phyloP scores from a whole-genome alignment of 2,113 vertebrate genomes.

The Menura novaehollandiae region DNA sequence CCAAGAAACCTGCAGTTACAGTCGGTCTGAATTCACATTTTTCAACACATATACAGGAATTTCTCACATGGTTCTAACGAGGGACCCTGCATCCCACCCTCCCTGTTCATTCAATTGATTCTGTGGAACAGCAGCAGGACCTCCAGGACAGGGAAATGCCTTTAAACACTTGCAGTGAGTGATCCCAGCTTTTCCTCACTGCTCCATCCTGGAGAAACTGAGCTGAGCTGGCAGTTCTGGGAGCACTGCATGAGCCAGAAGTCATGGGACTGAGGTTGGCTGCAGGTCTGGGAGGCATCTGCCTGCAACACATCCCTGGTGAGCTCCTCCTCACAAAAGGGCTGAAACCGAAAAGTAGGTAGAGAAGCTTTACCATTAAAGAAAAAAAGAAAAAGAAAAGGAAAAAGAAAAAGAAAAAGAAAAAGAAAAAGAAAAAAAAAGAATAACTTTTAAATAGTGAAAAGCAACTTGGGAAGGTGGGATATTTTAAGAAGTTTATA shows the following conservation, averaged over 20 bases:
- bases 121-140: background rate
- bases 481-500: background rate
- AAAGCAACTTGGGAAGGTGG: background rate
- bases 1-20: background rate
- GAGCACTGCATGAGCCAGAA: background rate
- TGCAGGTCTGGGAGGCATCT: background rate
- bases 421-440: background rate
- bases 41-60: background rate
- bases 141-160: background rate
- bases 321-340: background rate
- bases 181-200: background rate
- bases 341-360: background rate
- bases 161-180: background rate
- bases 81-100: background rate
- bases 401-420: background rate
- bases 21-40: background rate
- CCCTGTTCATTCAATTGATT: background rate
- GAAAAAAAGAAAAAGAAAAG: background rate
- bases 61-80: background rate
- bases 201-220: background rate
- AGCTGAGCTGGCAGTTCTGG: background rate
- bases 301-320: background rate
- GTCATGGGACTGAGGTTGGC: background rate
- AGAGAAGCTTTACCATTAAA: background rate
- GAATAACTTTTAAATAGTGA: background rate